Evolutionary conservation across 37 sponge, comb jelly and placozoan genomes (phyloP), one percentile per base, ranked within the genome.

Genomic region (Diacarnus erythraeanus): DNA sequence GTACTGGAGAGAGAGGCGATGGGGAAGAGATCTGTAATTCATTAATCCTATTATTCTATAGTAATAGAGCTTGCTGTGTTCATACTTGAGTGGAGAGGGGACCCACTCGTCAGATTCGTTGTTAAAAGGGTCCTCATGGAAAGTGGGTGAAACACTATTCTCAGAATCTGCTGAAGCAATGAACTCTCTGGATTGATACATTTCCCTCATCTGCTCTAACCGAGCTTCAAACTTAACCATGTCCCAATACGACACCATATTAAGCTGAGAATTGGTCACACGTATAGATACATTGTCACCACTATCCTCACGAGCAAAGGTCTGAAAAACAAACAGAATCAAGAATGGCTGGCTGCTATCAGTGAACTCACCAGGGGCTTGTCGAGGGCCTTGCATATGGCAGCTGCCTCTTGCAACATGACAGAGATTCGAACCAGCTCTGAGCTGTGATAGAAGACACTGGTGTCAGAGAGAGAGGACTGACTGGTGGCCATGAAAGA

Each of bases 201-300:
- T 76, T 10, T 94, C 95, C 42, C 91, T 80, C 92, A 94, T 94
- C 63, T 86, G 89, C n/a, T 86, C 89, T 33, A 94, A 79, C 5
- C 89, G 74, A 15, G 72, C 22, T 69, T 91, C 95, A 78, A 94
- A 91, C 79, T 94, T 94, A 33, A 33, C 60, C 73, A 88, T 27
- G 41, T 71, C 80, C 95, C 95, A 94, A 57, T 76, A 63, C 1
- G 91, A 78, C 37, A 76, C 88, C 57, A 77, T 64, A 12, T 80
- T 82, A 17, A 37, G 74, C 73, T 87, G 71, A 17, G 88, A 74
- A 74, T 94, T 88, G 69, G 66, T 77, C 36, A 94, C 74, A 22
- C 86, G 43, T 20, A 94, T 43, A 27, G 38, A 51, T 1, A 77
- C 42, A 21, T 61, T 73, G 20, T 37, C 51, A 42, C 51, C 25